phyloP scores from a whole-genome alignment of 1,140 invertebrate species.

The Drosophila insularis region DNA sequence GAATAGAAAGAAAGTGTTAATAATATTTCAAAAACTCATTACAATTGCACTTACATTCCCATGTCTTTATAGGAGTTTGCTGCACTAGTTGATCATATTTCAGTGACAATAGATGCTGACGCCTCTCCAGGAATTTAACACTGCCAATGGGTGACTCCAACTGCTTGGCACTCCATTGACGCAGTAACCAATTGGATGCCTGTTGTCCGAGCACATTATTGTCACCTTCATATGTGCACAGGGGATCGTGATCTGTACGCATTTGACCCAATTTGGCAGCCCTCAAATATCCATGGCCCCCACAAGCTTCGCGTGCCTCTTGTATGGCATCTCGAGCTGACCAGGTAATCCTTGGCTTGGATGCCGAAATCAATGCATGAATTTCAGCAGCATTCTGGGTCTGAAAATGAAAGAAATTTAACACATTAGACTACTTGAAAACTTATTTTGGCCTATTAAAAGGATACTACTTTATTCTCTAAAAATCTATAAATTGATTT shows the following conservation, averaged over 20 bases:
- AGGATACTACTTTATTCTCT: too few species aligned
- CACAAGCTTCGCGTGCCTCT: slow-evolving; percentile 93
- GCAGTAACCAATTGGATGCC: slow-evolving; percentile 94
- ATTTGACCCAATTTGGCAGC: slow-evolving; percentile 92
- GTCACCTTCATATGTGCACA: slow-evolving; percentile 97
- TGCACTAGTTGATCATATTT: slow-evolving; percentile 82
- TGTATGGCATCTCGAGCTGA: slow-evolving; percentile 92
- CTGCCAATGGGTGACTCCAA: slow-evolving; percentile 86
- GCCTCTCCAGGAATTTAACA: slow-evolving; percentile 85
- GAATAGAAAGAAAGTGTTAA: slow-evolving; percentile 59
- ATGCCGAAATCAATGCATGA: slow-evolving; percentile 94
- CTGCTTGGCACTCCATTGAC: slow-evolving; percentile 84
- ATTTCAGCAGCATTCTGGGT: slow-evolving; percentile 91
- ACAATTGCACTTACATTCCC: slow-evolving; percentile 84
- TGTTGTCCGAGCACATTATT: slow-evolving; percentile 98
- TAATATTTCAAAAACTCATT: background rate
- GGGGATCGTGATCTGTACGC: slow-evolving; percentile 94
- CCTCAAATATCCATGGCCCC: slow-evolving; percentile 87
- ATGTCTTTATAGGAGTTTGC: slow-evolving; percentile 45
- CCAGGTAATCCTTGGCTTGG: slow-evolving; percentile 95
- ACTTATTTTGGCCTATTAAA: too few species aligned
- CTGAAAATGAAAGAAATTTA: slow-evolving; percentile 69
- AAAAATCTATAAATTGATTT: too few species aligned
- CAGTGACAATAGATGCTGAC: slow-evolving; percentile 83
- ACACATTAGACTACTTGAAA: too few species aligned